Conservation (phyloP, 2,888 invertebrate genomes). For the Punctoribates punctum region DNA sequence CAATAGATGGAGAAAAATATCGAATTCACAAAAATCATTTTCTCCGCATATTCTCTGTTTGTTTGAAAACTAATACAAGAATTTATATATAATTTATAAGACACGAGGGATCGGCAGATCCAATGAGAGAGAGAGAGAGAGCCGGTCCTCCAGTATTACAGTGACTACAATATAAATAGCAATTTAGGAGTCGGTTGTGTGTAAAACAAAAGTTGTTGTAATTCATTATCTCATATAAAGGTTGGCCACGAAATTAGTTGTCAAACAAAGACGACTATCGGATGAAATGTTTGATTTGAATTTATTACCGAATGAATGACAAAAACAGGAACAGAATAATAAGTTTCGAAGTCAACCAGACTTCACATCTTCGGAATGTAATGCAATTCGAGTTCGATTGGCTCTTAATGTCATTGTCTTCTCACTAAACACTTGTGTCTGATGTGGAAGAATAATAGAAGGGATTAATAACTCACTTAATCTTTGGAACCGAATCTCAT, state of each 20-base stretch:
- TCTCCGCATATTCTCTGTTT: not conserved
- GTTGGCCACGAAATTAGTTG: not conserved
- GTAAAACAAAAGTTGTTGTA: not conserved
- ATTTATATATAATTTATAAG: slow-evolving; percentile 13
- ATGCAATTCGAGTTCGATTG: too few species aligned
- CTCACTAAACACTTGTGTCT: not conserved
- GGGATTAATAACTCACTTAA: slow-evolving; percentile 15
- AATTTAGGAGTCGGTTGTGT: not conserved
- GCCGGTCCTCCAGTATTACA: not conserved
- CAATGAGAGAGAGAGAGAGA: not conserved
- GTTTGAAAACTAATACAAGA: not conserved
- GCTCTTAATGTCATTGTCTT: not conserved
- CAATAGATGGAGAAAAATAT: not conserved
- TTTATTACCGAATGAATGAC: not conserved
- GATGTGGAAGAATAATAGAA: not conserved
- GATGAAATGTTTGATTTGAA: not conserved
- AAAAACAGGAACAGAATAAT: too few species aligned
- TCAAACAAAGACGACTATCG: not conserved
- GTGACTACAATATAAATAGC: not conserved
- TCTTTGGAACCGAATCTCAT: slow-evolving; percentile 11
- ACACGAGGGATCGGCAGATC: not conserved
- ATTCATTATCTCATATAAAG: not conserved
- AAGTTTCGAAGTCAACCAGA: too few species aligned
- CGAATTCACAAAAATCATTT: not conserved
- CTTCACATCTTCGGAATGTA: too few species aligned